phyloP scores from a whole-genome alignment of 2,113 vertebrate genomes.

The Sceloporus tristichus region DNA sequence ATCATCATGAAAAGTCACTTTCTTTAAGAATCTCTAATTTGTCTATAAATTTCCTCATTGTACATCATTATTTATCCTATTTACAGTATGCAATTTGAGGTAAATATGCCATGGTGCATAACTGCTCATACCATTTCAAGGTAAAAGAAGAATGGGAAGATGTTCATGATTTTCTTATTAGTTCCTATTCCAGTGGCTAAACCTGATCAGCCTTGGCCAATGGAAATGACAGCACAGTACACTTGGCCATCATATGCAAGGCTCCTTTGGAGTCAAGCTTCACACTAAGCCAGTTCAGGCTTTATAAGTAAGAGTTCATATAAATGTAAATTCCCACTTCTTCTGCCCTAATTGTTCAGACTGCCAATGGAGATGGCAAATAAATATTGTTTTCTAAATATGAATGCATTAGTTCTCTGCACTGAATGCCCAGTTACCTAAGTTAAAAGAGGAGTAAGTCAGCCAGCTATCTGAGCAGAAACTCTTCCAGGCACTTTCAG shows the following conservation, averaged over 20 bases:
- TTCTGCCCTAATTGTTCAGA: background rate
- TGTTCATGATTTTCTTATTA: background rate
- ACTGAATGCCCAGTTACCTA: fast-evolving
- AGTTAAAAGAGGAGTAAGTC: fast-evolving
- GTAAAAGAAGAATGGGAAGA: background rate
- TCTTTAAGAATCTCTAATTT: background rate
- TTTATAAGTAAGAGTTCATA: background rate
- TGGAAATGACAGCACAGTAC: background rate
- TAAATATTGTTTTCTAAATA: too few relatives aligned
- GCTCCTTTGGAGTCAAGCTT: background rate
- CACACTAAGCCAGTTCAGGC: background rate
- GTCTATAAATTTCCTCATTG: background rate
- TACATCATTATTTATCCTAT: background rate
- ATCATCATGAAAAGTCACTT: background rate
- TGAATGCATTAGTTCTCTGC: too few relatives aligned
- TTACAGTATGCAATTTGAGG: background rate
- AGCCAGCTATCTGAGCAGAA: fast-evolving
- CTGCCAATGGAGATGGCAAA: background rate
- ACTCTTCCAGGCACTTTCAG: background rate
- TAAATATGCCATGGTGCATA: background rate
- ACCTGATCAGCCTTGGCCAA: background rate
- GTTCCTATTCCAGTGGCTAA: background rate
- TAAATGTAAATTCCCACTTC: background rate
- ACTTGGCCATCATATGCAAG: background rate
- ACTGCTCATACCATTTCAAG: background rate